A percentile compares a stretch with the other conserved stretches of the same genome.
phyloP scores from a whole-genome alignment of 1,140 invertebrate species.

The Saxidomus purpurata region DNA sequence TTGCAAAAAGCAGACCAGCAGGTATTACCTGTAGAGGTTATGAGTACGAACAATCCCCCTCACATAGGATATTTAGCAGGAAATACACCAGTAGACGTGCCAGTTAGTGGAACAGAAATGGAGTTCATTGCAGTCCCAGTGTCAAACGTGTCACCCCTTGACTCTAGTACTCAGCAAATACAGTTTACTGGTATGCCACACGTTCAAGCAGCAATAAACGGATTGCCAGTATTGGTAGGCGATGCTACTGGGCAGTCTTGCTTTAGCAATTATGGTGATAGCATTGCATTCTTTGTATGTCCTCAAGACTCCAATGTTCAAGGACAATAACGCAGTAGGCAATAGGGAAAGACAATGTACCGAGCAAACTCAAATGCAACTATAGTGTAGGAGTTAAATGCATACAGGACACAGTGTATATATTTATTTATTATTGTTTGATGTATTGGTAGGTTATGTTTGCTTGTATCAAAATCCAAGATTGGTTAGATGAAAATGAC shows the following conservation, averaged over 20 bases:
- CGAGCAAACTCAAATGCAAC: too few relatives aligned
- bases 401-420: too few relatives aligned
- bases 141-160: background rate
- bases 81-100: background rate
- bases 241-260: constrained; percentile 27
- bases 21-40: background rate
- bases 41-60: background rate
- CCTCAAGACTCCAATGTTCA: background rate
- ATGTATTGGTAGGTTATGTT: too few relatives aligned
- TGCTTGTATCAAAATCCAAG: too few relatives aligned
- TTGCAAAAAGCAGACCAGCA: background rate
- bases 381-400: too few relatives aligned
- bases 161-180: constrained; percentile 1
- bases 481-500: too few relatives aligned
- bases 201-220: background rate
- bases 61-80: background rate
- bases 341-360: too few relatives aligned
- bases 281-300: constrained; percentile 24
- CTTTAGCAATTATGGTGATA: constrained; percentile 50
- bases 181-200: constrained; percentile 31
- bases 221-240: constrained; percentile 5
- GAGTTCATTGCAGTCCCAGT: constrained; percentile 25
- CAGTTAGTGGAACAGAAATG: constrained; percentile 20
- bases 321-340: background rate
- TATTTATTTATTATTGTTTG: too few relatives aligned